A percentile compares a stretch with the other conserved stretches of the same genome.
These are phyloP conservation scores for Halyomorpha halys DNA, from an alignment of 1,140 invertebrate species.

Conservation along the genomic window DNA sequence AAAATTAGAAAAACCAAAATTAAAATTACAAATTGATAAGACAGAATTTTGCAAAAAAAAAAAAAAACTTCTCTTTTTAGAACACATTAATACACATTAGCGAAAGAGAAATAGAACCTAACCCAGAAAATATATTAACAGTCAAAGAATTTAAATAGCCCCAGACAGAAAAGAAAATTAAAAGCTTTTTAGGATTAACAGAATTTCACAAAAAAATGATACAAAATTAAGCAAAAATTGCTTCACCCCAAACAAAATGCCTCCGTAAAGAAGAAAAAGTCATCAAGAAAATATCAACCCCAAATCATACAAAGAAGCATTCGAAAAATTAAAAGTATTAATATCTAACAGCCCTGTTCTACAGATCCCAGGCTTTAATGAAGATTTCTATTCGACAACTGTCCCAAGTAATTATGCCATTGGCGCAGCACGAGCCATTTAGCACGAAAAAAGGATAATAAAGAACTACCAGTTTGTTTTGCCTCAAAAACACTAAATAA, in stretches of 20 bases:
- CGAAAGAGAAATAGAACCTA: constrained; percentile 32
- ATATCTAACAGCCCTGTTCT: too few relatives aligned
- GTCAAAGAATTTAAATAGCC: constrained; percentile 31
- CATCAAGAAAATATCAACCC: too few relatives aligned
- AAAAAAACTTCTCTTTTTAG: constrained; percentile 33
- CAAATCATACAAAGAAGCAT: too few relatives aligned
- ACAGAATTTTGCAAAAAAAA: constrained; percentile 32
- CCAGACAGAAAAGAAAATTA: constrained; percentile 26
- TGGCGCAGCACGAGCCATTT: too few relatives aligned
- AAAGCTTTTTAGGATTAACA: constrained; percentile 31
- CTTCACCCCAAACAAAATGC: constrained; percentile 31
- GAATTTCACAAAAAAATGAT: constrained; percentile 31
- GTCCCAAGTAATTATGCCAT: too few relatives aligned
- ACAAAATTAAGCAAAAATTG: constrained; percentile 31
- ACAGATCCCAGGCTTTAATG: too few relatives aligned
- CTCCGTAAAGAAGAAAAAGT: too few relatives aligned
- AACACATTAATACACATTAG: constrained; percentile 35
- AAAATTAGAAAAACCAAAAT: constrained; percentile 23
- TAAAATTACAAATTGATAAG: constrained; percentile 31
- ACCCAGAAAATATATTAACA: constrained; percentile 32
- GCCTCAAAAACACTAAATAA: too few relatives aligned
- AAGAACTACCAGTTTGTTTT: too few relatives aligned
- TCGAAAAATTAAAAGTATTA: too few relatives aligned
- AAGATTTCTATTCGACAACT: too few relatives aligned
- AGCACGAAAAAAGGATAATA: too few relatives aligned